Base-by-base conservation (phyloP, 35 echinoderm and acorn worm species). In the Ophiothrix spiculata region DNA sequence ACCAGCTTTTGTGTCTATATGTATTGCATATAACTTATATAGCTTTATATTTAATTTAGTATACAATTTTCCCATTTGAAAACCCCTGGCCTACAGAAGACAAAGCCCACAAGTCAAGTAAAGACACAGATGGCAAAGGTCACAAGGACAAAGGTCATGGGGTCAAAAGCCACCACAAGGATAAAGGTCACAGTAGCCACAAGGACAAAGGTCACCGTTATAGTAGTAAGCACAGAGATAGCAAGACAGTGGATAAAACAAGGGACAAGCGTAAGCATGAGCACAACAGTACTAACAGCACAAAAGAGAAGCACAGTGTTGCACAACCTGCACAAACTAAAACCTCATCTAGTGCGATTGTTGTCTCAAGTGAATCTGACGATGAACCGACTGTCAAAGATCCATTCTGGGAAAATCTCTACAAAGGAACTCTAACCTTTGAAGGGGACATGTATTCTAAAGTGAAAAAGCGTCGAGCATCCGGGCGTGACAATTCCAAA, bases 371-470 rank as follows among this genome's bases (percentile, higher is more conserved):
- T 25, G 60, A n/a, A 69, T 4, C 3, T 25, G 4, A 6, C 1
- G 60, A 69, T 2, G 60, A 69, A n/a, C 60, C 60, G 16, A 10
- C 8, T 2, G 60, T 86, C 16, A 85, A 86, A 76, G 89, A 91
- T 38, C 76, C 89, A 38, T 91, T 91, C 34, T 91, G 89, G 89
- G 80, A 91, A 31, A 83, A 91, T 36, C 78, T 91, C 2, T 35
- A 86, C 25, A 85, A 86, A 33, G 89, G 89, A 12, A n/a, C 45
- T 25, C 85, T 91, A 29, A 37, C 40, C 41, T 91, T 91, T 86
- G 89, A 86, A 39, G 82, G 49, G 0, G 89, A 91, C 39, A 91
- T 91, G 89, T 91, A 91, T 42, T 91, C 89, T 35, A 91, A 91
- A 78, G 89, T 91, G 54, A 91, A 91, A 45, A 80, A 83, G 42